Percentiles rank a stretch among this genome's conserved stretches.
These are phyloP conservation scores for Proteles cristata DNA, from an alignment of 2,113 vertebrate species.

Conservation along the genomic window DNA sequence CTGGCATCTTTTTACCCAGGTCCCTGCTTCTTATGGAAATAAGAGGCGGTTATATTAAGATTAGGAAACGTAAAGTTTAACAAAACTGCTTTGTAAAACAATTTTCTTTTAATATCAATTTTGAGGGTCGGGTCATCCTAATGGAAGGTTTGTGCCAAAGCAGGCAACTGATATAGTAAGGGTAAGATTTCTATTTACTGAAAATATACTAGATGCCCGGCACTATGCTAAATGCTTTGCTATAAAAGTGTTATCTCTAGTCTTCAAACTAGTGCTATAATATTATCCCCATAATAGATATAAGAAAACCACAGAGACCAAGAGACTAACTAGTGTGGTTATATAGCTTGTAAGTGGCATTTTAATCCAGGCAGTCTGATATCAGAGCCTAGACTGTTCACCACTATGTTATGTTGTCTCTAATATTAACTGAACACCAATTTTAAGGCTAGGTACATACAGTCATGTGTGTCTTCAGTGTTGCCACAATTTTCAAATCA, in stretches of 20 bases:
- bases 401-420: background rate
- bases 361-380: background rate
- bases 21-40: background rate
- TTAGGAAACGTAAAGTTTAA: slow-evolving; percentile 10
- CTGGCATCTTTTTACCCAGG: background rate
- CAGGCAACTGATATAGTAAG: background rate
- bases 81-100: slow-evolving; percentile 33
- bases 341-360: background rate
- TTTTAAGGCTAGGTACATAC: background rate
- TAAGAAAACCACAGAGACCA: background rate
- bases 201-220: background rate
- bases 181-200: background rate
- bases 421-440: background rate
- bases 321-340: background rate
- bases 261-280: background rate
- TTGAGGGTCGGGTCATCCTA: background rate
- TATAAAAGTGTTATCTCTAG: slow-evolving; percentile 16
- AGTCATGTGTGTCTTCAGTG: background rate
- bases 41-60: background rate
- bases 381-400: background rate
- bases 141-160: background rate
- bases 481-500: slow-evolving; percentile 24
- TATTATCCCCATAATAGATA: background rate
- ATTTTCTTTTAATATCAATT: slow-evolving; percentile 9
- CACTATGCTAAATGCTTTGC: background rate